Evolutionary conservation across 2,113 vertebrate species (phyloP), one percentile per base, ranked within the genome.

Genomic region (Sakesphorus luctuosus): DNA sequence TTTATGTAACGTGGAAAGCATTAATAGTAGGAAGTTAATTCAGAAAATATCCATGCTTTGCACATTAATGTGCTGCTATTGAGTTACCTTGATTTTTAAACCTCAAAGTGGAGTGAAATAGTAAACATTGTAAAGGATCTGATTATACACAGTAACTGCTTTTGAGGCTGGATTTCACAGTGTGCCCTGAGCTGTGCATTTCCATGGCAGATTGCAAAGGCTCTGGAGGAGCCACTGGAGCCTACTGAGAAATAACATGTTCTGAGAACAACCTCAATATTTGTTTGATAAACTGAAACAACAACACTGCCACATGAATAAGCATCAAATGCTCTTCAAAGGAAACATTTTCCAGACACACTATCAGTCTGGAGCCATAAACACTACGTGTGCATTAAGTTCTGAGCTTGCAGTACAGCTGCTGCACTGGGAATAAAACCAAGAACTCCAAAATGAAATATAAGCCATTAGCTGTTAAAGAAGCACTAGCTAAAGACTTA

Each of bases 271-370:
- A 40, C 71, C 20, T n/a, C 40, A 77, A 8, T 71, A 59, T 88
- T 83, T 85, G 36, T 67, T 84, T 93, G 86, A 92, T 91, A 87
- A 95, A 96, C 91, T 90, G 86, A 94, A 89, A 83, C 66, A 73
- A 89, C 76, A 55, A 50, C 68, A 23, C 40, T 58, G 55, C 33
- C 71, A 84, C 47, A n/a, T 73, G 84, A 95, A 89, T 82, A 79
- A 85, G 58, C 89, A 91, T 59, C 73, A 78, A 88, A 84, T 28
- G 24, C 50, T 93, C 89, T 87, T 94, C 89, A 74, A 85, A 90
- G 90, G 76, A 84, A 94, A 77, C 55, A 59, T 94, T 95, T 93
- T 72, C 67, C 78, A 86, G 35, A 43, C 74, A 21, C 4, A 0
- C 44, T 24, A 28, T 61, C 71, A 29, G 49, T 85, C 81, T 93